Conservation (phyloP, 1,140 invertebrate species). For the Agrypnia vestita region DNA sequence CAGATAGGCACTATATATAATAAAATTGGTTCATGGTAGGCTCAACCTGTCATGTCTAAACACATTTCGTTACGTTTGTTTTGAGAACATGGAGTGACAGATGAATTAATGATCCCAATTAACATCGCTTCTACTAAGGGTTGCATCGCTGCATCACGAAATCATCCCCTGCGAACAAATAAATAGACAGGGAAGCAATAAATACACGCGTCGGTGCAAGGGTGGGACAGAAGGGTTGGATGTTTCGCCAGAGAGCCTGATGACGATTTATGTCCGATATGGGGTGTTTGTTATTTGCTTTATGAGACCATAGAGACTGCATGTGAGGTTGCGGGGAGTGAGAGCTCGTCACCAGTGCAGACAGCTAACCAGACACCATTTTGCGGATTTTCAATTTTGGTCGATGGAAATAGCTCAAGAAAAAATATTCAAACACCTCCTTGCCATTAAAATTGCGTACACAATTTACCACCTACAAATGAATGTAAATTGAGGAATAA, state of each 20-base stretch:
- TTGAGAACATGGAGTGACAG: constrained; percentile 29
- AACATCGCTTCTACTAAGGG: constrained; percentile 45
- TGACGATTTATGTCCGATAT: constrained; percentile 58
- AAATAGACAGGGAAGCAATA: constrained; percentile 50
- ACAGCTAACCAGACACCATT: no score
- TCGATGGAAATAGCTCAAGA: no score
- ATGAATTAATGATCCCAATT: constrained; percentile 57
- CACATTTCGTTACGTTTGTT: neutral
- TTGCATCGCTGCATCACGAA: constrained; percentile 41
- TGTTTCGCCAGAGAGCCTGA: constrained; percentile 46
- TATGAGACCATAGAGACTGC: constrained; percentile 52
- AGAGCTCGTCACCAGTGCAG: no score
- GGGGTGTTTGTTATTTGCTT: constrained; percentile 57
- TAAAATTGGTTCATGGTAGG: neutral
- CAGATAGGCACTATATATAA: no score
- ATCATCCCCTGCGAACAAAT: constrained; percentile 38
- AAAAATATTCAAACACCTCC: no score
- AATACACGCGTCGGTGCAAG: constrained; percentile 40
- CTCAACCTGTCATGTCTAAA: no score
- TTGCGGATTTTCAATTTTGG: no score
- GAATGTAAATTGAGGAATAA: no score
- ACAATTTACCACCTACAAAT: no score
- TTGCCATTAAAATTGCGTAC: no score
- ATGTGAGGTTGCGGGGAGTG: neutral
- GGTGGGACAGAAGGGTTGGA: constrained; percentile 49